Evolutionary conservation across 2,888 invertebrate genomes (phyloP).

Genomic region (Labia minor): DNA sequence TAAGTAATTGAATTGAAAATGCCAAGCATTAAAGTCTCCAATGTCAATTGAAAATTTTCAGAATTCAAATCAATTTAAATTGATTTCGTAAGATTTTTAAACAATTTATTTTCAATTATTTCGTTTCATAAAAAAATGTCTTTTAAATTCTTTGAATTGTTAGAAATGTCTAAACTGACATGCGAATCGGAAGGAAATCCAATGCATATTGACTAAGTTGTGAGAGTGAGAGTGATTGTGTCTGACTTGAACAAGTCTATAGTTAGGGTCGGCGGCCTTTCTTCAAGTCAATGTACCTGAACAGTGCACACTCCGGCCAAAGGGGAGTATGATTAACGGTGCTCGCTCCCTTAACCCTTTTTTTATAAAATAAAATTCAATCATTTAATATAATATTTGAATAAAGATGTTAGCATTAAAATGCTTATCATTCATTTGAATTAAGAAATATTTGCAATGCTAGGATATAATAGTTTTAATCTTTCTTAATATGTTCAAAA

Average conservation of each 20-base stretch:
- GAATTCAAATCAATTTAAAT: neutral
- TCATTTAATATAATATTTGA: neutral
- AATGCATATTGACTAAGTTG: neutral
- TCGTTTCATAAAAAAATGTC: neutral
- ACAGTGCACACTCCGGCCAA: neutral
- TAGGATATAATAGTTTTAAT: neutral
- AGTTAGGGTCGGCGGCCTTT: neutral
- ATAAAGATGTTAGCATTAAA: too few relatives aligned
- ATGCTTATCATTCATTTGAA: neutral
- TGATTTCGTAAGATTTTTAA: too few relatives aligned
- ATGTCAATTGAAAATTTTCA: neutral
- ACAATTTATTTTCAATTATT: neutral
- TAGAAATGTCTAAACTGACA: neutral
- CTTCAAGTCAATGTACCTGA: conserved; percentile 4
- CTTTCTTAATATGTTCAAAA: neutral
- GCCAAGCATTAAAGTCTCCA: neutral
- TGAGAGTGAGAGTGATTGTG: neutral
- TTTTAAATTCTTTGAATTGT: neutral
- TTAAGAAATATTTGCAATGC: neutral
- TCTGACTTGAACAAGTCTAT: conserved; percentile 2
- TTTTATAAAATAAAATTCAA: neutral
- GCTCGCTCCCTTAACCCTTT: neutral
- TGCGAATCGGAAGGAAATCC: neutral
- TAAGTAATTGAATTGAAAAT: neutral
- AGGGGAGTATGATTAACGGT: neutral